Evolutionary conservation across 1,140 invertebrate species (phyloP).

Genomic region (Pristionchus pacificus): DNA sequence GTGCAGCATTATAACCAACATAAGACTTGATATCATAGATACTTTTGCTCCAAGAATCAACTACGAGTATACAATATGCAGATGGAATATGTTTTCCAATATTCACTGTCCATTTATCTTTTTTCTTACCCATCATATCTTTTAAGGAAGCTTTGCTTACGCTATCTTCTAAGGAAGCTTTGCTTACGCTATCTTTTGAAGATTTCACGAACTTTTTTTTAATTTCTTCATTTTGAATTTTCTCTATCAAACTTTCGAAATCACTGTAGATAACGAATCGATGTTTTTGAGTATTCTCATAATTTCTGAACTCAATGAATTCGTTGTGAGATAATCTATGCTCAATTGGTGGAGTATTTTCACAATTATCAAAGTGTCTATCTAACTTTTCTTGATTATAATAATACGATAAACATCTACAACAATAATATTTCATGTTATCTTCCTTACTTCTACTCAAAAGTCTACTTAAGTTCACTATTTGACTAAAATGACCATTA

Average conservation of each 20-base stretch:
- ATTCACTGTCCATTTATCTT: constrained; percentile 7
- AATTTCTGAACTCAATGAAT: constrained; percentile 26
- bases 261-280: constrained; percentile 14
- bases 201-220: too few relatives aligned
- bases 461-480: constrained; percentile 34
- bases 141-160: too few relatives aligned
- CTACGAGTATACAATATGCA: constrained; percentile 14
- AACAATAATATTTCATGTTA: too few relatives aligned
- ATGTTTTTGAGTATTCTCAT: constrained; percentile 33
- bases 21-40: constrained; percentile 22
- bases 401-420: too few relatives aligned
- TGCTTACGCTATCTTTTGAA: too few relatives aligned
- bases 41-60: constrained; percentile 10
- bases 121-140: neutral
- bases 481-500: constrained; percentile 32
- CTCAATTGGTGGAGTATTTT: constrained; percentile 28
- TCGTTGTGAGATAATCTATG: constrained; percentile 26
- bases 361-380: too few relatives aligned
- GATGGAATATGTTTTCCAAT: constrained; percentile 18
- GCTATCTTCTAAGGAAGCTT: too few relatives aligned
- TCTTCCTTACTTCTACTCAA: constrained; percentile 9
- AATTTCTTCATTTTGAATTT: constrained; percentile 4
- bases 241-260: constrained; percentile 20
- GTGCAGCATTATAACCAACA: constrained; percentile 7
- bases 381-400: too few relatives aligned